Evolutionary conservation across 2,797 vertebrate genomes (phyloP).

Genomic region (Micromesistius poutassou): DNA sequence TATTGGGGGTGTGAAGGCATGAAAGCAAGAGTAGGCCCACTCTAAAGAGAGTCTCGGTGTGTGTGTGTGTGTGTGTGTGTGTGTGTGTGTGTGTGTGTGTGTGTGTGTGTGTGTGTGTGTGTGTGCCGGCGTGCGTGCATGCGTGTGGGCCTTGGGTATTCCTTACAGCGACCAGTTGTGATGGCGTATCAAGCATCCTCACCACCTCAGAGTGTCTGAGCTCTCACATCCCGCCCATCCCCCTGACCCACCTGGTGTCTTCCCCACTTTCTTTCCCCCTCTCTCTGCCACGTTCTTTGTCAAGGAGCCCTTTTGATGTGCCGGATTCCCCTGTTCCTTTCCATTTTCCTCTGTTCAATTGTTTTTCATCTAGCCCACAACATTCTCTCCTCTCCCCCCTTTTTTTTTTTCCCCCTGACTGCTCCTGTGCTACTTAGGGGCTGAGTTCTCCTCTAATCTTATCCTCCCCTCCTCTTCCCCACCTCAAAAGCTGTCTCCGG

Average conservation of each 20-base stretch:
- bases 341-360: background rate
- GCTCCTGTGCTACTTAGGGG: background rate
- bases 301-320: no score
- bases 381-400: background rate
- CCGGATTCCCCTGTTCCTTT: background rate
- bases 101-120: no score
- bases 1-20: constrained; percentile 25
- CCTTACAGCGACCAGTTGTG: background rate
- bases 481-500: background rate
- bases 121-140: no score
- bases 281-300: no score
- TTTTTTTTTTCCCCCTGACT: background rate
- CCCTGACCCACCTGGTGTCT: no score
- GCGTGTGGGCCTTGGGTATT: background rate
- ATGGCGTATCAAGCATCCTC: background rate
- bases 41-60: no score
- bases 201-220: background rate
- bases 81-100: no score
- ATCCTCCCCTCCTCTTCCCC: constrained; percentile 12
- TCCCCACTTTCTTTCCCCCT: no score
- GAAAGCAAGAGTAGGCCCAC: constrained; percentile 22
- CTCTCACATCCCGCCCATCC: background rate
- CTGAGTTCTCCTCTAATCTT: constrained; percentile 22
- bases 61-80: no score
- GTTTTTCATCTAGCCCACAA: no score